A percentile compares a stretch with the other conserved stretches of the same genome.
These are phyloP conservation scores for Morus bassanus DNA, from an alignment of 2,797 vertebrate species.

Conservation along the genomic window DNA sequence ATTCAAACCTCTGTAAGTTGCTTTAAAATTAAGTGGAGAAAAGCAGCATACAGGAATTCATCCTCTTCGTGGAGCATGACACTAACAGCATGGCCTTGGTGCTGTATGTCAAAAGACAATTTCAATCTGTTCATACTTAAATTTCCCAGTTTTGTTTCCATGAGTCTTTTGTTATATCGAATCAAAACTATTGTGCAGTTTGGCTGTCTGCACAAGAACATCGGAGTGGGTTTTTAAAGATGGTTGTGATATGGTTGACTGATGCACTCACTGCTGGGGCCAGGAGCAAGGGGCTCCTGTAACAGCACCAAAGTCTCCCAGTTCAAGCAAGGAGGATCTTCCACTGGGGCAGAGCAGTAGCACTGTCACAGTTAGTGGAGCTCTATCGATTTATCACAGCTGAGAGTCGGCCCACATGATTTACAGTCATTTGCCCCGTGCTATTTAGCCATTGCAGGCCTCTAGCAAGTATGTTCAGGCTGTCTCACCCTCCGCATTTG, in stretches of 20 bases:
- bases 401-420: background rate
- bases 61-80: background rate
- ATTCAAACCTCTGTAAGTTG: background rate
- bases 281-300: background rate
- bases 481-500: fast-evolving
- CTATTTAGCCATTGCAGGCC: background rate
- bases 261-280: background rate
- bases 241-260: background rate
- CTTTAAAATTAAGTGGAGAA: background rate
- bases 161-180: background rate
- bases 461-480: background rate
- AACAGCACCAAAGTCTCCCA: background rate
- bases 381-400: background rate
- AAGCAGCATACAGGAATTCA: background rate
- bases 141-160: background rate
- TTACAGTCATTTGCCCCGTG: background rate
- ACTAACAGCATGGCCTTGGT: background rate
- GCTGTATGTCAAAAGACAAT: background rate
- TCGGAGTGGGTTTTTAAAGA: background rate
- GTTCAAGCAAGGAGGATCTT: background rate
- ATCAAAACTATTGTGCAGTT: background rate
- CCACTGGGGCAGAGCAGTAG: background rate
- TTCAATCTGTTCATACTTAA: background rate
- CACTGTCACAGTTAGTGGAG: background rate
- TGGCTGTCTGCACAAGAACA: background rate